A percentile compares a stretch with the other conserved stretches of the same genome.
Evolutionary conservation across 2,888 invertebrate species (phyloP).

Genomic region (Beris morrisii): DNA sequence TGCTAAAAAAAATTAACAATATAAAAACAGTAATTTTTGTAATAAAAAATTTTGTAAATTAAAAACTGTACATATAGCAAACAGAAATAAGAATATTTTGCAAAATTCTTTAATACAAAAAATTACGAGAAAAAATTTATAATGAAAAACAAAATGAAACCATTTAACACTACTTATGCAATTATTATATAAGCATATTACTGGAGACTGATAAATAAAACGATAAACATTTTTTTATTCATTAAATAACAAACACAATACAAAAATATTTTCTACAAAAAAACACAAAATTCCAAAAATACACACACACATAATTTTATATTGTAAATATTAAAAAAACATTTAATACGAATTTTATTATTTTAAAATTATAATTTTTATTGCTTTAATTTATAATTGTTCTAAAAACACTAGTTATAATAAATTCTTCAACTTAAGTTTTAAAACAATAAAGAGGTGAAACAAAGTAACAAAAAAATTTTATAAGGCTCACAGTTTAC

Average conservation of each 20-base stretch:
- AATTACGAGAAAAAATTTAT: not conserved
- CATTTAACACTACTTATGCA: not conserved
- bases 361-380: no score
- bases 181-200: constrained; percentile 16
- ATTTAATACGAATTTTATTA: no score
- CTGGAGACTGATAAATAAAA: constrained; percentile 24
- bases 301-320: not conserved
- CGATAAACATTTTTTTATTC: constrained; percentile 13
- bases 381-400: no score
- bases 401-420: no score
- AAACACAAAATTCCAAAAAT: not conserved
- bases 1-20: constrained; percentile 3
- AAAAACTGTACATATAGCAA: no score
- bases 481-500: no score
- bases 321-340: no score
- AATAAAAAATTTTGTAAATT: not conserved
- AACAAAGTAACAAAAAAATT: no score
- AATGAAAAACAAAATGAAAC: not conserved
- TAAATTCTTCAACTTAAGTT: no score
- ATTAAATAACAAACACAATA: not conserved
- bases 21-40: not conserved
- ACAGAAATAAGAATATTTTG: no score
- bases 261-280: constrained; percentile 4
- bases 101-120: no score
- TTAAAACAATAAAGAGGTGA: no score